Conservation (phyloP, 2,113 vertebrate genomes). For the Oncorhynchus clarkii region DNA sequence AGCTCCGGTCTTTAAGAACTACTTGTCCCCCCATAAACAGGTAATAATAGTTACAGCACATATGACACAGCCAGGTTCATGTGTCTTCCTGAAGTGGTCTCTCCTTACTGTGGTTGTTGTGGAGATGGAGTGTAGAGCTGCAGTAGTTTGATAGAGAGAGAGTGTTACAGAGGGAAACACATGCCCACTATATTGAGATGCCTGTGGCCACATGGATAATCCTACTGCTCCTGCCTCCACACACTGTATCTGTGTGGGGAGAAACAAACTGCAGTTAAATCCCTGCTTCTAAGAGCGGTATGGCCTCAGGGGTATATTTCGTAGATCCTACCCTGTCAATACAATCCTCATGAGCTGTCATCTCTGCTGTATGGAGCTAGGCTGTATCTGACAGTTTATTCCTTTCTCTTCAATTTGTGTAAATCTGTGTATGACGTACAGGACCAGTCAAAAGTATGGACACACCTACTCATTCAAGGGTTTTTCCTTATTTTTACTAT, state of each 20-base stretch:
- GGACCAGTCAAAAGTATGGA: too few relatives aligned
- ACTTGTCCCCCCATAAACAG: slow-evolving; percentile 28
- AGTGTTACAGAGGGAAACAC: too few relatives aligned
- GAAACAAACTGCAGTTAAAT: slow-evolving; percentile 1
- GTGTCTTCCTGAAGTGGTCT: slow-evolving; percentile 23
- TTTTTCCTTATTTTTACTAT: too few relatives aligned
- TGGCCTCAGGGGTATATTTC: too few relatives aligned
- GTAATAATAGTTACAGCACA: slow-evolving; percentile 41
- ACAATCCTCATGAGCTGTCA: too few relatives aligned
- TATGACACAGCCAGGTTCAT: slow-evolving; percentile 10
- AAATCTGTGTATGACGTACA: too few relatives aligned
- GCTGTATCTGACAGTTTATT: too few relatives aligned
- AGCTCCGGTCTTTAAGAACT: slow-evolving; percentile 33
- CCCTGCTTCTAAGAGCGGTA: not conserved
- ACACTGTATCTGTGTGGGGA: not conserved
- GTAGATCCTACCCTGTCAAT: too few relatives aligned
- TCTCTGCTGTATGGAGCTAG: too few relatives aligned
- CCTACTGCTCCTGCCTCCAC: not conserved
- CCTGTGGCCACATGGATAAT: not conserved
- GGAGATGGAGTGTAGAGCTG: not conserved
- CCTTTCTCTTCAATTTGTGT: too few relatives aligned
- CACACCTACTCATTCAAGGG: too few relatives aligned
- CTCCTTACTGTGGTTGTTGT: not conserved
- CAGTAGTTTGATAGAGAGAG: not conserved
- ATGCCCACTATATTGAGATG: too few relatives aligned